Conservation (phyloP, 2,113 vertebrate species). For the Platichthys stellatus region DNA sequence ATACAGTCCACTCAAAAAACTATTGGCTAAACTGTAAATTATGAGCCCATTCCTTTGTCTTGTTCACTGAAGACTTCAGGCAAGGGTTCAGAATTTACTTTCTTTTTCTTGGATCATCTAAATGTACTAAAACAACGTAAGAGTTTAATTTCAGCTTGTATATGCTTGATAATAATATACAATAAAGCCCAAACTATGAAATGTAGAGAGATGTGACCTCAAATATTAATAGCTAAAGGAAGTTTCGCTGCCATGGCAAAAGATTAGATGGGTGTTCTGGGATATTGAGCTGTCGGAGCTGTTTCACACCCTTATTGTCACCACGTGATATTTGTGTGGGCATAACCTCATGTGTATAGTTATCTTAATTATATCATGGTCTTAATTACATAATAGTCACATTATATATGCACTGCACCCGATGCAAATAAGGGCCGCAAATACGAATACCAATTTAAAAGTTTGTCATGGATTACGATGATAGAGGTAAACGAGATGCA, state of each 20-base stretch:
- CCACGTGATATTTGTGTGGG: not conserved
- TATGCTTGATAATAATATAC: not conserved
- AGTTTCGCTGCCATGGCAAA: not conserved
- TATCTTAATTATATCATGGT: constrained; percentile 19
- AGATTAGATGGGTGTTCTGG: not conserved
- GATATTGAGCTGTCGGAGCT: not conserved
- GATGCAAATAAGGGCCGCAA: not conserved
- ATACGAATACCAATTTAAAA: not conserved
- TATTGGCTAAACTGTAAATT: not conserved
- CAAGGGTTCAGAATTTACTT: not conserved
- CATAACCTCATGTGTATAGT: not conserved
- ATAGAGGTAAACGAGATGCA: not conserved
- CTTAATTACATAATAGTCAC: constrained; percentile 28
- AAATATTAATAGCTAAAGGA: not conserved
- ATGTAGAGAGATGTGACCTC: not conserved
- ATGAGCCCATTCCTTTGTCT: not conserved
- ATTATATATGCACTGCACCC: not conserved
- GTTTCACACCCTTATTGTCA: not conserved
- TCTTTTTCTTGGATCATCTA: not conserved
- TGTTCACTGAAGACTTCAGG: not conserved
- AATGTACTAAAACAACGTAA: not conserved
- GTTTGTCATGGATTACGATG: not conserved
- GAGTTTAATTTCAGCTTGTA: not conserved
- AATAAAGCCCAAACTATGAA: not conserved
- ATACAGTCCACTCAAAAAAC: not conserved